Evolutionary conservation across 2,113 vertebrate species (phyloP), one percentile per base, ranked within the genome.

Genomic region (Python bivittatus): DNA sequence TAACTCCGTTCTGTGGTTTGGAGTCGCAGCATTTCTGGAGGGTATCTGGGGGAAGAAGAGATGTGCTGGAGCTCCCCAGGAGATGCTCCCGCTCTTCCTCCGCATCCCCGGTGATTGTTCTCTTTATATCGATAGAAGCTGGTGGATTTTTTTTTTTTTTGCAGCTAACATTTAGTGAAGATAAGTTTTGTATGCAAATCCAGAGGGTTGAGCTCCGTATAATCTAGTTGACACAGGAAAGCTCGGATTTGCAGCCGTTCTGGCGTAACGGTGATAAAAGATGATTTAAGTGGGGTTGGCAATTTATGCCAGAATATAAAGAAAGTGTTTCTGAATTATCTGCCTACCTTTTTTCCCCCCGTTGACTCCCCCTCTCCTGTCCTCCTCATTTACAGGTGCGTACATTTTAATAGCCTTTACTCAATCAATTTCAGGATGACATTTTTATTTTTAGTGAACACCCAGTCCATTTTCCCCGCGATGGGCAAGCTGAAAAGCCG

Each of bases 401-500:
- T 9, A 52, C 9, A 1, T 94, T 90, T 44, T 61, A 29, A 1
- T 90, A 88, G n/a, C 90, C 88, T 91, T 0, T 11, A 13, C 58
- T 87, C 88, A 64, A 64, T 85, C 88, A 17, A 1, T n/a, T 57
- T 84, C 60, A 56, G 84, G 86, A 68, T 3, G 57, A 88, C 88
- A 2, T 8, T 6, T 0, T 93, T 92, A 88, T 52, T 91, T 0
- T 23, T 33, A 90, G 84, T 61, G 92, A 84, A 88, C 10, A 13
- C 4, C 10, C 64, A 38, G 52, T 92, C 84, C 72, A 29, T 90
- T 85, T 44, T 5, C 10, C 53, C 1, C 84, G 92, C 58, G 52
- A 88, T 72, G 94, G 96, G 86, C 93, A 72, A 27, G n/a, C 0
- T n/a, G 72, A 84, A 2, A 2, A 72, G 48, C 56, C 79, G 38